Conservation (phyloP, 2,797 vertebrate species). For the Borostomias antarcticus region DNA sequence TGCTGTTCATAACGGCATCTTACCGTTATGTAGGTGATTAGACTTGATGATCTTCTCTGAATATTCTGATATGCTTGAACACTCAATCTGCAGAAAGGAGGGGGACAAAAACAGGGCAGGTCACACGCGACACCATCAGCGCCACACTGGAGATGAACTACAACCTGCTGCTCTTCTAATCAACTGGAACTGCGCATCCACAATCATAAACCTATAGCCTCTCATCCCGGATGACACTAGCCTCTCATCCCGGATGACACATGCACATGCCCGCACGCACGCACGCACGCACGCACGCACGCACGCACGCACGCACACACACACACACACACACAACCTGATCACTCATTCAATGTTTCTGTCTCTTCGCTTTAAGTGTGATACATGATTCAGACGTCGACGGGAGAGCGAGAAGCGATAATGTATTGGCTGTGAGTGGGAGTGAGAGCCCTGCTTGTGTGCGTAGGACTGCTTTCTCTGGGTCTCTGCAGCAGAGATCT, state of each 20-base stretch:
- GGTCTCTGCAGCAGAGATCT: conserved; percentile 31
- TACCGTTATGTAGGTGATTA: conserved; percentile 96
- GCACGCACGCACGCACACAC: no score
- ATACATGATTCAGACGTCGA: conserved; percentile 47
- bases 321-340: background rate
- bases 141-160: no score
- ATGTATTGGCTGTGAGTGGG: conserved; percentile 36
- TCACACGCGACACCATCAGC: no score
- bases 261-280: background rate
- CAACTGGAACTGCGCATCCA: no score
- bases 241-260: no score
- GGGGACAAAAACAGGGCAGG: background rate
- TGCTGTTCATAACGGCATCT: no score
- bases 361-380: conserved; percentile 31
- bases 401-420: conserved; percentile 22
- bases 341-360: conserved; percentile 23
- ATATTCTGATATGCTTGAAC: conserved; percentile 98
- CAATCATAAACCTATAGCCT: no score
- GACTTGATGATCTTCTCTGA: conserved; percentile 99
- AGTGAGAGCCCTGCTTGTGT: background rate
- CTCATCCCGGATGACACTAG: no score
- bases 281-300: no score
- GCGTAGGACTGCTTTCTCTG: background rate
- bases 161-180: no score
- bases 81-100: conserved; percentile 87